phyloP scores from a whole-genome alignment of 2,113 vertebrate species.

The Accipiter virgatus region DNA sequence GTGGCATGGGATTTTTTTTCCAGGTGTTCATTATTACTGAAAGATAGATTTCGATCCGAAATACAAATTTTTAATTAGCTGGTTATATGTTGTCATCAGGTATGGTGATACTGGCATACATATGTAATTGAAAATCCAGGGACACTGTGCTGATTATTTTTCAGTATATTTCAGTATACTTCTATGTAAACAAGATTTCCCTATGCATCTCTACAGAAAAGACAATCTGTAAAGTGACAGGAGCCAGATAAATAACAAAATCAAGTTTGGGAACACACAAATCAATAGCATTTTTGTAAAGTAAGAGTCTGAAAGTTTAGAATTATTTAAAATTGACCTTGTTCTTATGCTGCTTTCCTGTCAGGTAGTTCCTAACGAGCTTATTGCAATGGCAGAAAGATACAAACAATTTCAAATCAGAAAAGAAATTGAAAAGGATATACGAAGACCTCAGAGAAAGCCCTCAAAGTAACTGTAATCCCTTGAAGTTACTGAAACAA shows the following conservation, averaged over 20 bases:
- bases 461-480: slow-evolving; percentile 8
- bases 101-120: not conserved
- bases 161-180: not conserved
- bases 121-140: not conserved
- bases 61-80: not conserved
- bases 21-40: not conserved
- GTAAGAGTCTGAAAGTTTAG: not conserved
- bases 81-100: not conserved
- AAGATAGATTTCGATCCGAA: not conserved
- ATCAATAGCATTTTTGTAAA: not conserved
- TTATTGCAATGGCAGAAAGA: slow-evolving; percentile 87
- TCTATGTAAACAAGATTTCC: not conserved
- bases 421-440: slow-evolving; percentile 76
- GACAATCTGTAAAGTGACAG: not conserved
- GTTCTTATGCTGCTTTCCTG: not conserved
- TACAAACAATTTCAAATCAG: slow-evolving; percentile 79
- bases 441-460: slow-evolving; percentile 31
- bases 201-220: not conserved
- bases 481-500: not conserved
- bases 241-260: not conserved
- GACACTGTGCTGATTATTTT: not conserved
- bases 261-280: not conserved
- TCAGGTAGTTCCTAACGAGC: slow-evolving; percentile 85
- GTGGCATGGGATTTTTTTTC: not conserved
- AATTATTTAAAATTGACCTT: not conserved